These are phyloP conservation scores for Pentalonia nigronervosa DNA, from an alignment of 1,140 invertebrate species.

Conservation along the genomic window DNA sequence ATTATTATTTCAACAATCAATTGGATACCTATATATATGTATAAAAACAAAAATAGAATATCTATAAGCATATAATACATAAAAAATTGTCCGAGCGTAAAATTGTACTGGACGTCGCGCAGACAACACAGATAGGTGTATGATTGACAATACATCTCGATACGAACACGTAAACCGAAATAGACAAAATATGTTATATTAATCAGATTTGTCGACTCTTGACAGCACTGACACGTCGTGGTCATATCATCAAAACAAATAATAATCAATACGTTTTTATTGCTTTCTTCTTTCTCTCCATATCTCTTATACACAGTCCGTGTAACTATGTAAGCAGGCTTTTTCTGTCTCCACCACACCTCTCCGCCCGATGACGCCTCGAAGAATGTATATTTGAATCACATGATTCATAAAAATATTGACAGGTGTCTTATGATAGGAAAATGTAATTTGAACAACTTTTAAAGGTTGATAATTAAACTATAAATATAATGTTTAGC, in stretches of 20 bases:
- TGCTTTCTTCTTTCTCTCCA: background rate
- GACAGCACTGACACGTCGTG: background rate
- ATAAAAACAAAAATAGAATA: too few relatives aligned
- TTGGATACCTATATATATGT: too few relatives aligned
- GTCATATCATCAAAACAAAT: background rate
- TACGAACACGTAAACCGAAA: background rate
- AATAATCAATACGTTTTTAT: background rate
- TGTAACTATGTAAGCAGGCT: background rate
- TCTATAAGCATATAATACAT: too few relatives aligned
- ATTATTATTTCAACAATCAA: too few relatives aligned
- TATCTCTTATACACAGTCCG: background rate
- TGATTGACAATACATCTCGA: background rate
- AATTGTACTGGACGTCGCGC: background rate
- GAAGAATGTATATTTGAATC: too few relatives aligned
- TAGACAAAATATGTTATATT: background rate
- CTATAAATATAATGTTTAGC: too few relatives aligned
- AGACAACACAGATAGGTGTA: background rate
- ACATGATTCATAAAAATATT: too few relatives aligned
- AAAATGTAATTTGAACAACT: too few relatives aligned
- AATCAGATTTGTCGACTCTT: background rate
- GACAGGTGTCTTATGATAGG: too few relatives aligned
- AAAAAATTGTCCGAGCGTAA: background rate
- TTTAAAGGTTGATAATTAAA: too few relatives aligned
- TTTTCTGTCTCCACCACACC: background rate
- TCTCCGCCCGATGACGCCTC: too few relatives aligned